phyloP scores from a whole-genome alignment of 2,113 vertebrate species.

The Toxostoma redivivum region DNA sequence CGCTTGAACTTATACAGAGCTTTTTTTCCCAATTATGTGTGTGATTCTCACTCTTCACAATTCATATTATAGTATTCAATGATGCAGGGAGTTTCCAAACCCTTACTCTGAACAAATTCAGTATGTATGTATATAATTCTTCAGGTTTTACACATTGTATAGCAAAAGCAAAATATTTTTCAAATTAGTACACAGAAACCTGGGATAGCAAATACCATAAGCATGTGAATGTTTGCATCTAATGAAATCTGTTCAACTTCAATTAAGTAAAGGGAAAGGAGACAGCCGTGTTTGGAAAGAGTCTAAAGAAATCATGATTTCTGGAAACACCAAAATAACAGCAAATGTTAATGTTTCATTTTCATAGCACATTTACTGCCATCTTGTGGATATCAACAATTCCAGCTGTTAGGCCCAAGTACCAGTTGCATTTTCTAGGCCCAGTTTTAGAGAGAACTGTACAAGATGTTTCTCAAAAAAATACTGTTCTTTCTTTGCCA shows the following conservation, averaged over 20 bases:
- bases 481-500: neutral
- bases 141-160: neutral
- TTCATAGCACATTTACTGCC: slow-evolving; percentile 42
- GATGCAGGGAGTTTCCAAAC: neutral
- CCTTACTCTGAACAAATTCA: neutral
- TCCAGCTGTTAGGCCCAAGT: neutral
- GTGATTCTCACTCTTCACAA: neutral
- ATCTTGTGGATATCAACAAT: slow-evolving; percentile 48
- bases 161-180: neutral
- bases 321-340: neutral
- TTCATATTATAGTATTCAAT: neutral
- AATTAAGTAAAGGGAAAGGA: neutral
- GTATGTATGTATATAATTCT: neutral
- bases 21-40: neutral
- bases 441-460: neutral
- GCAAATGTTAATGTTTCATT: neutral
- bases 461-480: neutral
- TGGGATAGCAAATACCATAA: neutral
- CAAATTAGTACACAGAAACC: neutral
- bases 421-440: neutral
- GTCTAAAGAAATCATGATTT: neutral
- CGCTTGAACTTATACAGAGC: neutral
- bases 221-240: neutral
- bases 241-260: neutral
- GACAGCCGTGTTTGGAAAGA: neutral